Percentiles rank a stretch among this genome's conserved stretches.
phyloP scores from a whole-genome alignment of 2,888 invertebrate species.

The Spilosoma lubricipeda region DNA sequence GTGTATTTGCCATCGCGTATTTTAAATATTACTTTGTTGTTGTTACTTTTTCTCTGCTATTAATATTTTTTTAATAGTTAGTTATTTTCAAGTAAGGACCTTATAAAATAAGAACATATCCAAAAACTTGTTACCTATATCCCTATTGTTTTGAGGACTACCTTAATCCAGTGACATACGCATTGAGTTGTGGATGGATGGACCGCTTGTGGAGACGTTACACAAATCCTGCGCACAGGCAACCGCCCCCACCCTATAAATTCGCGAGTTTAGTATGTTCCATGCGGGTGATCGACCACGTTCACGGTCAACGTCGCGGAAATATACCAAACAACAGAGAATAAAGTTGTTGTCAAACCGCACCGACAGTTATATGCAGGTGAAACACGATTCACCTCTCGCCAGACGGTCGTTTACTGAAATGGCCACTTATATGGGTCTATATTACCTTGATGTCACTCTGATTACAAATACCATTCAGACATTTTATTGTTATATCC shows the following conservation, averaged over 20 bases:
- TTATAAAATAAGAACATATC: not conserved
- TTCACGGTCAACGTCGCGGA: constrained; percentile 71
- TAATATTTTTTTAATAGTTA: too few species aligned
- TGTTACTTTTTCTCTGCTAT: too few species aligned
- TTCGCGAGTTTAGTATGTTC: constrained; percentile 68
- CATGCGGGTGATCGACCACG: constrained; percentile 78
- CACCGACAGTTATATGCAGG: constrained; percentile 76
- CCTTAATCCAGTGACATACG: constrained; percentile 55
- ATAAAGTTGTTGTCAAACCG: constrained; percentile 67
- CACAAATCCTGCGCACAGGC: constrained; percentile 73
- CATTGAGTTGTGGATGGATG: constrained; percentile 68
- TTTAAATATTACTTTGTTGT: too few species aligned
- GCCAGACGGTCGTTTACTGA: constrained; percentile 72
- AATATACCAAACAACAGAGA: constrained; percentile 59
- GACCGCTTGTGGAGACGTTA: constrained; percentile 61
- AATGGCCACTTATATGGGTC: constrained; percentile 70
- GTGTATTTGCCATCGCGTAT: too few species aligned
- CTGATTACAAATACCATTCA: constrained; percentile 68
- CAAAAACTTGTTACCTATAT: not conserved
- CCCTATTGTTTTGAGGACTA: constrained; percentile 29
- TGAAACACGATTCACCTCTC: constrained; percentile 80
- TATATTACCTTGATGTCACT: constrained; percentile 65
- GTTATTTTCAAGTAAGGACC: not conserved
- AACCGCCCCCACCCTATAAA: constrained; percentile 78
- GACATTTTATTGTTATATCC: constrained; percentile 69